phyloP scores from a whole-genome alignment of 2,888 invertebrate genomes.

The Elgonia sp. region DNA sequence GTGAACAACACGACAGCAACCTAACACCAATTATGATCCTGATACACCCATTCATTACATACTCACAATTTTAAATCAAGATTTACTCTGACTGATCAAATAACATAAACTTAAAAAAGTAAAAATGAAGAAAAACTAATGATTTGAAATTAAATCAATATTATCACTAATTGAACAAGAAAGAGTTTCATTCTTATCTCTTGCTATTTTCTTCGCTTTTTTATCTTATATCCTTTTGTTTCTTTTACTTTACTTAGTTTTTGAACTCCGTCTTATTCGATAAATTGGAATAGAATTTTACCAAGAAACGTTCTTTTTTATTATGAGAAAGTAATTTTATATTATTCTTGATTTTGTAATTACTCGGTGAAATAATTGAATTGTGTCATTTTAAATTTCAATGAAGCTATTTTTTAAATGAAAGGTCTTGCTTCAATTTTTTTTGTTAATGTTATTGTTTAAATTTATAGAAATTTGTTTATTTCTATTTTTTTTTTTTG shows the following conservation, averaged over 20 bases:
- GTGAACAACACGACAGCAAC: conserved; percentile 33
- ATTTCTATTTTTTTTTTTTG: no score
- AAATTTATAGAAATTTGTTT: no score
- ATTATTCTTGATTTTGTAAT: not conserved
- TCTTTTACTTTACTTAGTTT: not conserved
- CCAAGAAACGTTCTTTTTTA: not conserved
- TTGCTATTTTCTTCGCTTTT: not conserved
- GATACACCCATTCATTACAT: conserved; percentile 36
- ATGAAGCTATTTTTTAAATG: not conserved
- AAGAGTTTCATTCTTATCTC: not conserved
- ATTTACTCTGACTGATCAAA: not conserved
- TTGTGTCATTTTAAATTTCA: not conserved
- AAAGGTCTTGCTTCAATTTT: not conserved
- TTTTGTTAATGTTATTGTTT: no score
- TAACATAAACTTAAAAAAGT: not conserved
- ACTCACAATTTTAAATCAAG: not conserved
- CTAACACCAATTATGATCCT: conserved; percentile 41
- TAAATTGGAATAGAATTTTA: not conserved
- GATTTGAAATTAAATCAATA: not conserved
- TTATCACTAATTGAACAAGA: not conserved
- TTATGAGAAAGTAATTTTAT: not conserved
- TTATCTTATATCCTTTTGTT: not conserved
- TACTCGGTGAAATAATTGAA: not conserved
- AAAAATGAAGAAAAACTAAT: not conserved
- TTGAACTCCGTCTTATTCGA: not conserved